A percentile compares a stretch with the other conserved stretches of the same genome.
These are phyloP conservation scores for Cyanoramphus novaezelandiae DNA, from an alignment of 2,113 vertebrate genomes.

Conservation along the genomic window DNA sequence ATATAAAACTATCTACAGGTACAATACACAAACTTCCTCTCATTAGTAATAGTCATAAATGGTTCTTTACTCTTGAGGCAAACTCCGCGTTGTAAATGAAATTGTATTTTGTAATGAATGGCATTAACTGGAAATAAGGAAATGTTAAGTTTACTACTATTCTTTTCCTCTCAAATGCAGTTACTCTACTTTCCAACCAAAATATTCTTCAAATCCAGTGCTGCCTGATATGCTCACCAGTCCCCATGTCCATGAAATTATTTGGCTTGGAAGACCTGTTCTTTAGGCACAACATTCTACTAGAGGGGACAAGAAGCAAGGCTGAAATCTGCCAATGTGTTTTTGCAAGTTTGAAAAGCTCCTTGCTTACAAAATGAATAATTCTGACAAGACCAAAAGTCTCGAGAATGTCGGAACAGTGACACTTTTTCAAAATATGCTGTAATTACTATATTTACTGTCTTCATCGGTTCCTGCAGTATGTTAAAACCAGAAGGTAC, in stretches of 20 bases:
- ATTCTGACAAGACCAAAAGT: not conserved
- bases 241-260: not conserved
- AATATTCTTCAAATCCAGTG: not conserved
- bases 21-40: not conserved
- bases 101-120: not conserved
- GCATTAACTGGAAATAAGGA: not conserved
- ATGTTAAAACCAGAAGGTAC: not conserved
- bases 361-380: not conserved
- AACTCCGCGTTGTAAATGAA: not conserved
- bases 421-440: not conserved
- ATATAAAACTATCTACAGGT: not conserved
- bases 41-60: not conserved
- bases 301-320: not conserved
- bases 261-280: not conserved
- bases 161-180: not conserved
- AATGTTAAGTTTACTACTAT: not conserved
- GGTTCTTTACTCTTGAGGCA: not conserved
- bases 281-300: not conserved
- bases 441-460: not conserved
- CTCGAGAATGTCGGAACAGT: not conserved
- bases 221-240: not conserved
- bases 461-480: not conserved
- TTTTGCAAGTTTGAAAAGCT: not conserved
- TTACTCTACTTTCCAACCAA: not conserved
- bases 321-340: not conserved